Base-by-base conservation (phyloP, 2,888 invertebrate species). In the Rhingia rostrata region DNA sequence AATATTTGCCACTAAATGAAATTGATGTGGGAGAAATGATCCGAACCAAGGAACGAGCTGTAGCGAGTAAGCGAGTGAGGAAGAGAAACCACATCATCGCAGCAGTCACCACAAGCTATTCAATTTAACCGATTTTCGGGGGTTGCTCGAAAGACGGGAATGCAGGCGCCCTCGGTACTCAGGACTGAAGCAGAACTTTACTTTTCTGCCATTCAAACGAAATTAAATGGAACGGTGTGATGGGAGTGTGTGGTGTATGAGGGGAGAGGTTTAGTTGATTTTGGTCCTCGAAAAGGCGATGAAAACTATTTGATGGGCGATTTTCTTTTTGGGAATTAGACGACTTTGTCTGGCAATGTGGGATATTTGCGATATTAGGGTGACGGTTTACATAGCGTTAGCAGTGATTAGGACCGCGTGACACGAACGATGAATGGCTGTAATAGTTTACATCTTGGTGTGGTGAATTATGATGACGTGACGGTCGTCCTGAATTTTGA, bases 1-100 rank as follows among this genome's bases (percentile, higher is more conserved):
- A 84, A 84, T 84, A 84, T 84, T 84, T 84, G 79, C 74, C 84
- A 84, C 79, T 84, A 84, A 84, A 84, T 80, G 84, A 84, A 84
- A 84, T 84, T 84, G 84, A 79, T 84, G 80, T 74, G 80, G 69
- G 61, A 74, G 74, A 73, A 74, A 80, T 69, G 74, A 80, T 67
- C 74, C 80, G 73, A 54, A 41, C 39, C 10, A 66, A 53, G 41
- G 33, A 75, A 67, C 56, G 53, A 72, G 58, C 7, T 12, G 30
- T 7, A 64, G 12, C 14, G 61, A 64, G 49, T 43, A 66, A 72
- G 49, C 78, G 73, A 51, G 53, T 58, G 63, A 49, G 30, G 2
- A 22, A 22, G 60, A 64, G 72, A 60, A 74, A 75, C 84, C 84
- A 80, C 69, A 78, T 79, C 69, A 74, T 60, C 74, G 64, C 66